A percentile compares a stretch with the other conserved stretches of the same genome.
phyloP scores from a whole-genome alignment of 2,888 invertebrate species.

The Frankliniella intonsa region DNA sequence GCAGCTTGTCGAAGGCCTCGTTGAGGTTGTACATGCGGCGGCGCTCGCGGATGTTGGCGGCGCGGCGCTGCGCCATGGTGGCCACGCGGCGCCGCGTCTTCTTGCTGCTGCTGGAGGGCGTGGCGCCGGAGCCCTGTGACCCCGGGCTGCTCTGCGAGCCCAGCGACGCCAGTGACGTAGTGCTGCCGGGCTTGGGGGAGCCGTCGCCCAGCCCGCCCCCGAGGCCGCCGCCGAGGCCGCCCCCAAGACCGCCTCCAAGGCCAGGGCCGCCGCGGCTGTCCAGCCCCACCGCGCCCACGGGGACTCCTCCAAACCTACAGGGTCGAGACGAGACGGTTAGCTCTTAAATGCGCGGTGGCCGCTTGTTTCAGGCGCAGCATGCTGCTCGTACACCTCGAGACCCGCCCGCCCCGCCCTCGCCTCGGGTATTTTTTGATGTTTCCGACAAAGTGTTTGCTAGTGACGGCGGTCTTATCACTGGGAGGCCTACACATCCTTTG shows the following conservation, averaged over 20 bases:
- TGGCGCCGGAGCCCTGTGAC: conserved; percentile 40
- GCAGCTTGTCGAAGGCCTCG: conserved; percentile 88
- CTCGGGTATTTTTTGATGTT: not conserved
- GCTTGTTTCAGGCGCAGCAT: no score
- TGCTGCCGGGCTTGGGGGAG: not conserved
- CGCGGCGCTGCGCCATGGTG: conserved; percentile 82
- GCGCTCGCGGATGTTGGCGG: conserved; percentile 89
- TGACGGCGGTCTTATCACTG: not conserved
- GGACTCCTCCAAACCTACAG: not conserved
- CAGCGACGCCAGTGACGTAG: conserved; percentile 28
- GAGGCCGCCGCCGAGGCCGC: conserved; percentile 32
- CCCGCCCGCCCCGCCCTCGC: no score
- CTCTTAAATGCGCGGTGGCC: no score
- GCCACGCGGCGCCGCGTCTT: conserved; percentile 84
- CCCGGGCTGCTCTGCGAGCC: conserved; percentile 33
- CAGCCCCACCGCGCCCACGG: conserved; percentile 40
- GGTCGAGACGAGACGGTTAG: conserved; percentile 35
- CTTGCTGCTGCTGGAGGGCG: conserved; percentile 54
- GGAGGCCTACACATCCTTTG: no score
- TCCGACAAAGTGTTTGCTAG: not conserved
- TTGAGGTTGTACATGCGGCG: conserved; percentile 93
- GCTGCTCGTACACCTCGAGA: conserved; percentile 40
- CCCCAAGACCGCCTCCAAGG: conserved; percentile 2
- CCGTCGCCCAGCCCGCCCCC: conserved; percentile 15
- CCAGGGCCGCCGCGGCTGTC: conserved; percentile 41